phyloP scores from a whole-genome alignment of 2,113 vertebrate species.

The Cyanoderma ruficeps region DNA sequence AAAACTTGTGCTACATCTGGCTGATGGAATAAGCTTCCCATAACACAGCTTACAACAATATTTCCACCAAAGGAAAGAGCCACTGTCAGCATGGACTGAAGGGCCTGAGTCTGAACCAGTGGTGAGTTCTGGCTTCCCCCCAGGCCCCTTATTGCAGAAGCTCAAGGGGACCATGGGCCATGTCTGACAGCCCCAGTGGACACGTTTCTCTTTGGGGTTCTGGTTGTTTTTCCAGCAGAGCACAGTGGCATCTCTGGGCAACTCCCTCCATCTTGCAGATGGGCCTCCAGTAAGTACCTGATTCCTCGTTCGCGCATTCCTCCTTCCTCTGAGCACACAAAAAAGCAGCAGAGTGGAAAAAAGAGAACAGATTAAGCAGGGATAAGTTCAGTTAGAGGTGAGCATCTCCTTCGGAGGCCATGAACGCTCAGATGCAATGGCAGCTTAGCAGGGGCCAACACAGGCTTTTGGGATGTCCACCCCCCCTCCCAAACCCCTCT shows the following conservation, averaged over 20 bases:
- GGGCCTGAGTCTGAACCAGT: background rate
- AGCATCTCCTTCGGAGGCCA: slow-evolving; percentile 76
- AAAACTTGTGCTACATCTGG: background rate
- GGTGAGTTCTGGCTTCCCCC: background rate
- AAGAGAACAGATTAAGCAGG: slow-evolving; percentile 87
- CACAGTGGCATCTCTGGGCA: background rate
- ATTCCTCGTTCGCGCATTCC: slow-evolving; percentile 95
- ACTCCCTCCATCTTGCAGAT: background rate
- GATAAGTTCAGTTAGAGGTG: slow-evolving; percentile 85
- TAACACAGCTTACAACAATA: background rate
- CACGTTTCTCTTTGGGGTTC: background rate
- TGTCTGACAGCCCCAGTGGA: background rate
- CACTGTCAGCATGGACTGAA: background rate
- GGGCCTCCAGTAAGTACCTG: slow-evolving; percentile 86
- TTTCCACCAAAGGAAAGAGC: background rate
- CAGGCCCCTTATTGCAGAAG: background rate
- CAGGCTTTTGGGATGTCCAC: background rate
- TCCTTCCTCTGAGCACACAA: slow-evolving; percentile 95
- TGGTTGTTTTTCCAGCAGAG: background rate
- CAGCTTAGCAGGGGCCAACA: slow-evolving; percentile 67
- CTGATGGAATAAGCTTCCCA: background rate
- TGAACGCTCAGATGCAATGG: slow-evolving; percentile 76
- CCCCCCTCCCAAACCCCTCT: background rate
- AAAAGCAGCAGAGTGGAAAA: slow-evolving; percentile 85
- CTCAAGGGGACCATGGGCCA: fast-evolving